Evolutionary conservation across 2,113 vertebrate genomes (phyloP).

Genomic region (Rhinoptilus africanus): DNA sequence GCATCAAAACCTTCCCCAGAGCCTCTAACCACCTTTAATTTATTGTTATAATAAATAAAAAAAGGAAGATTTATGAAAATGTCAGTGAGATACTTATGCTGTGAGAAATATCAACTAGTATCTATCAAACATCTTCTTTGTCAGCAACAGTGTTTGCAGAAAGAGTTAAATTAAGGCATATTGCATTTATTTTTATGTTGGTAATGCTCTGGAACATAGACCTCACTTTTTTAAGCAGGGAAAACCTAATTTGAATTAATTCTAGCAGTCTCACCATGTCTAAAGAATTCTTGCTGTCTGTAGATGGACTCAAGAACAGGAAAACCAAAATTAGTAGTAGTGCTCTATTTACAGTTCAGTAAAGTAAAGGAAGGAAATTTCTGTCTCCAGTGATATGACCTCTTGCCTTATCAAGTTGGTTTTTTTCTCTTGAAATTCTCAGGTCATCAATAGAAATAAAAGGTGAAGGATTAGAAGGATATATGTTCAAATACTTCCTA

Average conservation of each 20-base stretch:
- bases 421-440: not conserved
- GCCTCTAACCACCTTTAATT: not conserved
- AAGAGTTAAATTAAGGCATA: constrained; percentile 34
- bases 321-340: not conserved
- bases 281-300: not conserved
- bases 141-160: constrained; percentile 17
- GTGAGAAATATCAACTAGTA: constrained; percentile 7
- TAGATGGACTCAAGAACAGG: not conserved
- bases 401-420: not conserved
- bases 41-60: constrained; percentile 36
- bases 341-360: not conserved
- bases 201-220: not conserved
- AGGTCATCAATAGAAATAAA: not conserved
- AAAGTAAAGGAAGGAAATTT: not conserved
- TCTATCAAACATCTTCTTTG: constrained; percentile 4
- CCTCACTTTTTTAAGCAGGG: not conserved
- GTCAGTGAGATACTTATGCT: constrained; percentile 21
- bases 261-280: not conserved
- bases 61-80: constrained; percentile 34
- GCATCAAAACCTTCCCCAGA: constrained; percentile 24
- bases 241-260: not conserved
- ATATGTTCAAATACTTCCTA: not conserved
- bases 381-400: not conserved
- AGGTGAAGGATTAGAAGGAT: not conserved
- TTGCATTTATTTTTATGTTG: constrained; percentile 30